Percentiles rank a stretch among this genome's conserved stretches.
phyloP scores from a whole-genome alignment of 2,888 invertebrate species.

The Meloe dianella region DNA sequence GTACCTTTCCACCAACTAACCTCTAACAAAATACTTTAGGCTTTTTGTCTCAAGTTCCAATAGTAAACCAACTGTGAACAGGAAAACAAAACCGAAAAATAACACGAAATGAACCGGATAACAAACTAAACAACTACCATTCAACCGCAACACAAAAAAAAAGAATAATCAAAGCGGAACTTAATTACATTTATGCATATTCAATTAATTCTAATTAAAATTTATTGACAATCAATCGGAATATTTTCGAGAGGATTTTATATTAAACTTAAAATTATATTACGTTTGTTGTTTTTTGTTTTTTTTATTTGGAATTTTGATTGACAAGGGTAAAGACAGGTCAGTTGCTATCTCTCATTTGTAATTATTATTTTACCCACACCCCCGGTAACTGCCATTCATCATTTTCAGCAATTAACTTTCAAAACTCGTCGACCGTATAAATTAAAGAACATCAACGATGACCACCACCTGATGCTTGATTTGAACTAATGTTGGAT shows the following conservation, averaged over 20 bases:
- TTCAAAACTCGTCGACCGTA: conserved; percentile 45
- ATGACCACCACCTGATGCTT: conserved; percentile 45
- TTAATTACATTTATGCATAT: not conserved
- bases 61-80: not conserved
- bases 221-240: not conserved
- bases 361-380: conserved; percentile 43
- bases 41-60: not conserved
- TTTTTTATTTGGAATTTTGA: conserved; percentile 20
- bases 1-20: not conserved
- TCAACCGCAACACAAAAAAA: not conserved
- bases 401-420: conserved; percentile 48
- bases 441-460: conserved; percentile 39
- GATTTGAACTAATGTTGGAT: not conserved
- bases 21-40: not conserved
- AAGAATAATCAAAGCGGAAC: not conserved
- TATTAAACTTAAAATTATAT: no score
- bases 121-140: not conserved
- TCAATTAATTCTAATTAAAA: not conserved
- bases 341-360: conserved; percentile 23
- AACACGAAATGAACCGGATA: conserved; percentile 13
- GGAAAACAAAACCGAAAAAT: conserved; percentile 15
- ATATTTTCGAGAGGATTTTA: conserved; percentile 4
- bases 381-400: conserved; percentile 40
- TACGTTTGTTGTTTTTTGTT: no score
- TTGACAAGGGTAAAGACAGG: conserved; percentile 6